Base-by-base conservation (phyloP, 2,113 vertebrate species). In the Rhadina sibilatrix region DNA sequence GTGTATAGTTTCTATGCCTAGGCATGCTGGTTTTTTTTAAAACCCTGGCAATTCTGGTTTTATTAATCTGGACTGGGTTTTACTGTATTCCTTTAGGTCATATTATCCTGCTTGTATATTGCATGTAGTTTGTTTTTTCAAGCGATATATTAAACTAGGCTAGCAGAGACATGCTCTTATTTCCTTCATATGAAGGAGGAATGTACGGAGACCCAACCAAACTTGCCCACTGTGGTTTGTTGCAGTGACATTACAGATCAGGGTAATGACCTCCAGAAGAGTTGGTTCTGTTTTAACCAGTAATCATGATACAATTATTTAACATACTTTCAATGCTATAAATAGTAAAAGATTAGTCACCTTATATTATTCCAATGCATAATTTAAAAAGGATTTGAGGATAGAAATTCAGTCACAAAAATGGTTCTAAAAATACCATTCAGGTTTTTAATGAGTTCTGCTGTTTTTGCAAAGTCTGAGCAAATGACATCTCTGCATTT, bases 101-200 rank as follows among this genome's bases (percentile, higher is more conserved):
- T n/a, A 78, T 94, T 97, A 96, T 86, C 83, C 81, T 95, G 59
- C 86, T 69, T 95, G 65, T 83, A 40, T 91, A 94, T 75, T 91
- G 46, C 77, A 63, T 68, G 47, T 72, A 91, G 83, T 95, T 97
- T 97, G 84, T 94, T 97, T 96, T 95, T 96, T 92, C 89, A 96
- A 94, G 88, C 37, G 53, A 46, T 81, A 33, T 95, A 82, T 91
- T 97, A 96, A 94, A 91, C 49, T 22, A 78, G 87, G 82, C 97
- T 89, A 92, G 96, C 81, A 92, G 65, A 96, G 92, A 94, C 96
- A 94, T 78, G 97, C 72, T 92, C 82, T 96, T 95, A 94, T 83
- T 93, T 91, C 75, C 59, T 96, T 92, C 24, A 12, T 81, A 77
- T 95, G 60, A 85, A 95, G 95, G 83, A 91, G 31, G 54, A 96